Percentiles rank a stretch among this genome's conserved stretches.
Evolutionary conservation across 2,113 vertebrate genomes (phyloP).

Genomic region (Ptilorrhoa leucosticta): DNA sequence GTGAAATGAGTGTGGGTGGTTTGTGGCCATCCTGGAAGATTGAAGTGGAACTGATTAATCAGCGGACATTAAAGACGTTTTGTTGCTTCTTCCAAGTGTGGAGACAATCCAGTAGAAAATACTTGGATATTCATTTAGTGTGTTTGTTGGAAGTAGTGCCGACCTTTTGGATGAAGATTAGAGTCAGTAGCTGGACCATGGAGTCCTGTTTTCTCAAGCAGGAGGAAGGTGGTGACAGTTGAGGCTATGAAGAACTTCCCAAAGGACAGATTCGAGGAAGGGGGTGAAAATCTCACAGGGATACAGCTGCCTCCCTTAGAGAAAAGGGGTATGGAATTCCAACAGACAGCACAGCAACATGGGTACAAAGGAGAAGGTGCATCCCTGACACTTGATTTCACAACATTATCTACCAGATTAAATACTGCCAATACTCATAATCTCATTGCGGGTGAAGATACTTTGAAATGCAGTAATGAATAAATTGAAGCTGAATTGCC

Average conservation of each 20-base stretch:
- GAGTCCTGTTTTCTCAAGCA: neutral
- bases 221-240: neutral
- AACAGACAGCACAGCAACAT: fast-evolving
- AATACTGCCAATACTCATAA: neutral
- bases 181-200: neutral
- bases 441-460: neutral
- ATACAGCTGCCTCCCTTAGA: neutral
- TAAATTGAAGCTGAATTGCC: neutral
- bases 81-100: neutral
- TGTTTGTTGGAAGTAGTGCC: neutral
- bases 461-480: neutral
- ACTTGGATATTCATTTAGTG: neutral
- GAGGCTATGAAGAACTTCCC: neutral
- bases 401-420: neutral
- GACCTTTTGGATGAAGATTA: neutral
- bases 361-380: neutral
- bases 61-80: neutral
- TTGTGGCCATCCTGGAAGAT: neutral
- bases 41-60: neutral
- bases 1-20: neutral
- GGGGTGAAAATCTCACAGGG: neutral
- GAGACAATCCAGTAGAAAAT: neutral
- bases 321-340: neutral
- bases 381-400: neutral
- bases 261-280: fast-evolving